Conservation (phyloP, 23 tunicate species). For the Styela plicata region DNA sequence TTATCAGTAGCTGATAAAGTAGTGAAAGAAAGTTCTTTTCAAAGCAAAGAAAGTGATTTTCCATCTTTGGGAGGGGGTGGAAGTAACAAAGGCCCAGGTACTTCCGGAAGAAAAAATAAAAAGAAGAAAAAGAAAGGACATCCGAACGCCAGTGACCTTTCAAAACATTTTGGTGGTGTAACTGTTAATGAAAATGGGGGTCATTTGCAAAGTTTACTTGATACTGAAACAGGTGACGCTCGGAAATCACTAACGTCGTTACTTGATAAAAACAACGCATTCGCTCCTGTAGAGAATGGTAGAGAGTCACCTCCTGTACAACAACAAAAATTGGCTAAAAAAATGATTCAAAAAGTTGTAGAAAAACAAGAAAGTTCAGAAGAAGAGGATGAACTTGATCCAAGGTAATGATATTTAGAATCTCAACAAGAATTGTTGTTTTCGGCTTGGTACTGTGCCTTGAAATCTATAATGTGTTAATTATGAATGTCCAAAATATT, state of each 20-base stretch:
- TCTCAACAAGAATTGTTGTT: not conserved
- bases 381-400: not conserved
- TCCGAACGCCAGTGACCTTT: constrained; percentile 2
- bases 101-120: not conserved
- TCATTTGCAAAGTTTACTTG: constrained; percentile 16
- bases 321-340: not conserved
- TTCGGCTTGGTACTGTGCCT: too few relatives aligned
- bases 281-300: not conserved
- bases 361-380: not conserved
- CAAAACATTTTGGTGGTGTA: constrained; percentile 12
- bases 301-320: not conserved
- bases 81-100: not conserved
- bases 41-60: constrained; percentile 15
- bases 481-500: too few relatives aligned
- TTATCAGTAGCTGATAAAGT: not conserved
- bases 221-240: not conserved
- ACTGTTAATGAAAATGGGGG: not conserved
- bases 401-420: not conserved
- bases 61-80: constrained; percentile 1
- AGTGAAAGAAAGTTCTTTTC: not conserved
- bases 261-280: not conserved
- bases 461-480: too few relatives aligned
- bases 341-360: too few relatives aligned
- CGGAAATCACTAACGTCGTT: not conserved
- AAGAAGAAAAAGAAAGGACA: constrained; percentile 23